Evolutionary conservation across 2,113 vertebrate species (phyloP), one percentile per base, ranked within the genome.

Genomic region (Euleptes europaea): DNA sequence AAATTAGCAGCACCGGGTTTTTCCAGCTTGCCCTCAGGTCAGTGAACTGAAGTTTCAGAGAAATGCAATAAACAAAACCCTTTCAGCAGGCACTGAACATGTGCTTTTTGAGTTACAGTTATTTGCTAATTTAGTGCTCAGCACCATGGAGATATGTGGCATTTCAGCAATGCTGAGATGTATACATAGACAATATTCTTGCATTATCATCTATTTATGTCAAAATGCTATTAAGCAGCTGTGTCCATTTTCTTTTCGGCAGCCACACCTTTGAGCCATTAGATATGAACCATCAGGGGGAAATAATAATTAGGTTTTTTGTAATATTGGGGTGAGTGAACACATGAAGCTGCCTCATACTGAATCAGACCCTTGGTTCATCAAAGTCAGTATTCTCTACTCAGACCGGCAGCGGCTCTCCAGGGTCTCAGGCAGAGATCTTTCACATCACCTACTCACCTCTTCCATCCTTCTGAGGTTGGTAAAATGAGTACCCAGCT

Each of bases 1-100:
- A 92, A 92, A 84, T 90, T 89, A 91, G 89, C 80, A 89, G 82
- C 19, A 42, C 26, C 85, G 71, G 66, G 66, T 87, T 89, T 85
- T 85, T 93, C 80, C 87, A 91, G 60, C 0, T 0, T 84, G 82
- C 54, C 85, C 88, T 33, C 63, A 75, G 85, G 87, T 91, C 87
- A 92, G 67, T 0, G 26, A 93, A 38, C 33, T 85, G 86, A 87
- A 84, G 44, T 86, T 84, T 84, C 1, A 4, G 80, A 82, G 84
- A 82, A 72, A 38, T 51, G 70, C 65, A 84, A 74, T 79, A 90
- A 93, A 84, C 75, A 88, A 35, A 12, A 4, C n/a, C 69, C 33
- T 84, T 78, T 47, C 78, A 79, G 47, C 80, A 80, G 60, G 57
- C 38, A 67, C 0, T 35, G 66, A 83, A 80, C 80, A n/a, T 51